Base-by-base conservation (phyloP, 2,888 invertebrate species). In the Morpho achilles region DNA sequence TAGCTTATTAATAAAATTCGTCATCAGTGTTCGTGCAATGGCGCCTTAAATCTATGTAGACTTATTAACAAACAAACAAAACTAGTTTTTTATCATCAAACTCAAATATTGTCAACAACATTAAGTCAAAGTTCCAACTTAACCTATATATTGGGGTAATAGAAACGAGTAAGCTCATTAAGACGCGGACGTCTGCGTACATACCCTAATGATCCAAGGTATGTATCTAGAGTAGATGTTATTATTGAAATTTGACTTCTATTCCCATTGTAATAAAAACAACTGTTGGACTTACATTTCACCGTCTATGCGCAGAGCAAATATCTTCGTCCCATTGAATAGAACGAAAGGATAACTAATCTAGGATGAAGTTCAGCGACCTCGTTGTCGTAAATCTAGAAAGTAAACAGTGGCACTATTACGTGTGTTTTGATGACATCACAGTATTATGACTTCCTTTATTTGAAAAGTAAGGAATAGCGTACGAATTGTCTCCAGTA, bases 261-360 rank as follows among this genome's bases (percentile, higher is more conserved):
- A 63, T 58, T 2, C 7, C 40, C 41, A 55, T 41, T 44, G 44
- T 7, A 4, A 43, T 62, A 62, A 51, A 55, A 55, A 47, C 52
- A 49, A 63, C 53, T 60, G 60, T 64, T 56, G 64, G 42, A 44
- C 45, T 67, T 69, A 69, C 68, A 70, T 64, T 68, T 57, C 61
- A 59, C 65, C 64, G 64, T 65, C 67, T 61, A 64, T 63, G 68
- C 66, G 67, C 65, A 66, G 65, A 65, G 64, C 67, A 72, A 71
- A 72, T 71, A 67, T 66, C 59, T 64, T 58, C 56, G 61, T 61
- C 59, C 58, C 54, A 66, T 64, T 64, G 56, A 58, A 60, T 55
- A 54, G 53, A 51, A 64, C 59, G 60, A 60, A 64, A 62, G 59
- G 60, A 63, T 61, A 64, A 60, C 48, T 58, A 56, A 67, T 61